These are phyloP conservation scores for Rhagoletis zephyria DNA, from an alignment of 1,140 invertebrate species.

Conservation along the genomic window DNA sequence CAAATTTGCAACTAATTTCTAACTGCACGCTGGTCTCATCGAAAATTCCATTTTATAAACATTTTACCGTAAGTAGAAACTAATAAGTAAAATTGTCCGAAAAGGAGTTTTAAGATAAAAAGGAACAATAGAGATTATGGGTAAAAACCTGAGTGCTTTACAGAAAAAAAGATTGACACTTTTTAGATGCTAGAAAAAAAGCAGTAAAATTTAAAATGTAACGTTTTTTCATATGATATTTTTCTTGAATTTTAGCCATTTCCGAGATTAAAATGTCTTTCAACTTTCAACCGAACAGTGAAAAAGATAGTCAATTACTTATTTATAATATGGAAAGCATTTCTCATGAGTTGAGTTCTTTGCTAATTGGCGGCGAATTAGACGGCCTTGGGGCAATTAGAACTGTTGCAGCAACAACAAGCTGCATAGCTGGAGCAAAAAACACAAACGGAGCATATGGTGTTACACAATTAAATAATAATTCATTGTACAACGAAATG, in stretches of 20 bases:
- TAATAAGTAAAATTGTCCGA: not conserved
- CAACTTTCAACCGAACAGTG: not conserved
- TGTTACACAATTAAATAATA: conserved; percentile 3
- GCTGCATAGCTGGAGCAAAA: too few species aligned
- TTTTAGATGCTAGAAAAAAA: not conserved
- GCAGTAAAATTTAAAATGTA: conserved; percentile 9
- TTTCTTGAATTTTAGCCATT: not conserved
- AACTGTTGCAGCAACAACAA: not conserved
- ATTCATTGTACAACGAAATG: not conserved
- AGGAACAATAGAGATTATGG: not conserved
- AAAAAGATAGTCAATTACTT: conserved; percentile 27
- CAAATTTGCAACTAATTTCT: not conserved
- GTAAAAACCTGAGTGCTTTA: not conserved
- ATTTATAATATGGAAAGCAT: conserved; percentile 54
- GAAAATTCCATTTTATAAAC: not conserved
- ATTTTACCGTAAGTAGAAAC: not conserved
- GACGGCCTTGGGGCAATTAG: conserved; percentile 8
- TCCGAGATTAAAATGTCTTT: not conserved
- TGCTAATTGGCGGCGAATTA: conserved; percentile 46
- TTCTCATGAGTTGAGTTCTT: conserved; percentile 52
- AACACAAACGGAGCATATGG: not conserved
- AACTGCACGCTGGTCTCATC: not conserved
- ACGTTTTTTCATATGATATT: conserved; percentile 13
- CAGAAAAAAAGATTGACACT: not conserved
- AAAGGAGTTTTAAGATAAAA: too few species aligned